Conservation (phyloP, 1,140 invertebrate species). For the Andricus grossulariae region DNA sequence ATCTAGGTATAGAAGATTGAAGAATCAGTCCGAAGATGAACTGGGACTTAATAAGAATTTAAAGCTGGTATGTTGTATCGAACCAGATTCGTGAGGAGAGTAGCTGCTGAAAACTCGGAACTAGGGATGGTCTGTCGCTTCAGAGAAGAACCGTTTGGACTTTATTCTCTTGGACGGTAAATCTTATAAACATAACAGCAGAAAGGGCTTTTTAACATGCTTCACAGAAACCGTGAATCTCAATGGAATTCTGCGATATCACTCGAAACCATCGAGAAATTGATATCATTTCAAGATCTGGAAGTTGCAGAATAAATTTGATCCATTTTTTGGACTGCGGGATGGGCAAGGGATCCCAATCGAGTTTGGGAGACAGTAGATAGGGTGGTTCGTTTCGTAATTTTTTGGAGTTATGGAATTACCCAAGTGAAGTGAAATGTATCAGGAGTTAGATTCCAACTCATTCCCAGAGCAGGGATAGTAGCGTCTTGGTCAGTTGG, state of each 20-base stretch:
- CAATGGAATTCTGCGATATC: neutral
- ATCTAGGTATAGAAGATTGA: constrained; percentile 52
- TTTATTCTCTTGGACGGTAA: constrained; percentile 45
- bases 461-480: too few relatives aligned
- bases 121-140: neutral
- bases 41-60: neutral
- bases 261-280: neutral
- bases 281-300: neutral
- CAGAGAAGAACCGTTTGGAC: constrained; percentile 42
- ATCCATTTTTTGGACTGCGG: constrained; percentile 38
- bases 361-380: constrained; percentile 53
- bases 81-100: constrained; percentile 38
- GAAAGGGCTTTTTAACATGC: constrained; percentile 32
- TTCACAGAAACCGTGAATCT: constrained; percentile 12
- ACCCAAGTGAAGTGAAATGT: too few relatives aligned
- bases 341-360: constrained; percentile 57
- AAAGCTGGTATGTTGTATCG: constrained; percentile 16
- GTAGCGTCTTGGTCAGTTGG: too few relatives aligned
- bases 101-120: neutral
- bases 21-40: constrained; percentile 43
- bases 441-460: too few relatives aligned
- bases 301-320: neutral
- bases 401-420: too few relatives aligned
- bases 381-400: too few relatives aligned
- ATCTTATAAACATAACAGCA: constrained; percentile 42